phyloP scores from a whole-genome alignment of 2,888 invertebrate species.

The Gordius sp. region DNA sequence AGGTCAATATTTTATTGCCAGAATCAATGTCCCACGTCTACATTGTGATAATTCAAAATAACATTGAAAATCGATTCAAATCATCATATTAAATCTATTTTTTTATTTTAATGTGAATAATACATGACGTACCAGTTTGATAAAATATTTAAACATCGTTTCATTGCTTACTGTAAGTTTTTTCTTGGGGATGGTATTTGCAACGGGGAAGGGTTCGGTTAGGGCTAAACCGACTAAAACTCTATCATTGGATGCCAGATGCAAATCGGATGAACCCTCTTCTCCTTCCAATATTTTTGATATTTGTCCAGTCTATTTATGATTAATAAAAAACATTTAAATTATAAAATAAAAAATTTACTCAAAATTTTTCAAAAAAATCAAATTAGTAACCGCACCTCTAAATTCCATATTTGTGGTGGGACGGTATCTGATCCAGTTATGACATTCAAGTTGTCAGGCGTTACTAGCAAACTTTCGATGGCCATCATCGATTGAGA shows the following conservation, averaged over 20 bases:
- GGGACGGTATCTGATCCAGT: slow-evolving; percentile 29
- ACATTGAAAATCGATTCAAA: neutral
- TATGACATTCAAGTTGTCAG: slow-evolving; percentile 26
- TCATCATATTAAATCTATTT: neutral
- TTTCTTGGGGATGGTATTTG: slow-evolving; percentile 26
- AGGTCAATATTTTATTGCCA: slow-evolving; percentile 27
- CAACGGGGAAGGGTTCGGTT: slow-evolving; percentile 25
- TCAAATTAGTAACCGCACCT: slow-evolving; percentile 22
- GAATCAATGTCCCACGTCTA: slow-evolving; percentile 29
- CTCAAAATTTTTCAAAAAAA: neutral
- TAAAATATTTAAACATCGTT: neutral
- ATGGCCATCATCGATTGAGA: slow-evolving; percentile 2
- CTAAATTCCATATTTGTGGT: slow-evolving; percentile 30
- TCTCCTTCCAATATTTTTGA: slow-evolving; percentile 28
- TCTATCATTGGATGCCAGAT: slow-evolving; percentile 26
- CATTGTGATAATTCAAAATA: slow-evolving; percentile 16
- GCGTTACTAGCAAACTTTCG: slow-evolving; percentile 27
- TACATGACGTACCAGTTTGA: no score
- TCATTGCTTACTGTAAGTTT: slow-evolving; percentile 26
- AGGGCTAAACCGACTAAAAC: slow-evolving; percentile 29
- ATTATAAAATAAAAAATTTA: neutral
- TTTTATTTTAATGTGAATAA: neutral
- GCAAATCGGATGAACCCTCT: slow-evolving; percentile 28
- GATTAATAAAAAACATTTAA: neutral
- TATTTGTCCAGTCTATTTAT: slow-evolving; percentile 27